These are phyloP conservation scores for Spea hammondii DNA, from an alignment of 2,797 vertebrate species.

Conservation along the genomic window DNA sequence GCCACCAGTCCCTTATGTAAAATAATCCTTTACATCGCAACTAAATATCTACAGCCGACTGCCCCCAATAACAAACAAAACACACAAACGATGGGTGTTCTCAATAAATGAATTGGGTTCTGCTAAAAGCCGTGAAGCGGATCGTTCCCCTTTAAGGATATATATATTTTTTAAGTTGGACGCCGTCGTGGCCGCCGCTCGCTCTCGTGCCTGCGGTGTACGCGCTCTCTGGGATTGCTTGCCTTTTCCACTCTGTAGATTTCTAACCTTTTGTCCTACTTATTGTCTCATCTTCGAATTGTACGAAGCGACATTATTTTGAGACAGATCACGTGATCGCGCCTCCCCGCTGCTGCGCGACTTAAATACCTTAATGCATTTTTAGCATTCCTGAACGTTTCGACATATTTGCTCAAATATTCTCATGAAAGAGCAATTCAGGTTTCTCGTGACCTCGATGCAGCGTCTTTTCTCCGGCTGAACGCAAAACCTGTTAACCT, in stretches of 20 bases:
- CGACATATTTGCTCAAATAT: conserved; percentile 44
- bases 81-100: no score
- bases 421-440: conserved; percentile 28
- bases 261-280: conserved; percentile 16
- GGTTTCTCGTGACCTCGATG: conserved; percentile 36
- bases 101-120: no score
- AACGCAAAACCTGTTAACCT: neutral
- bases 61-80: no score
- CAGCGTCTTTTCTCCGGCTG: conserved; percentile 13
- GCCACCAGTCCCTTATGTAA: no score
- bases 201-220: no score
- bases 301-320: conserved; percentile 31
- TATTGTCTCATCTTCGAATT: conserved; percentile 18
- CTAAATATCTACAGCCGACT: no score
- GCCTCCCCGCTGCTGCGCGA: conserved; percentile 7
- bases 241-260: neutral
- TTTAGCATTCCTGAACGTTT: conserved; percentile 43
- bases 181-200: no score
- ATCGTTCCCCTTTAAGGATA: no score
- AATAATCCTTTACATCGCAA: no score
- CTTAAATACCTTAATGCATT: conserved; percentile 40
- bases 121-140: no score
- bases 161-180: no score
- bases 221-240: neutral
- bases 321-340: neutral